These are phyloP conservation scores for Zygothrica quintamaculata DNA, from an alignment of 2,888 invertebrate species.

Conservation along the genomic window DNA sequence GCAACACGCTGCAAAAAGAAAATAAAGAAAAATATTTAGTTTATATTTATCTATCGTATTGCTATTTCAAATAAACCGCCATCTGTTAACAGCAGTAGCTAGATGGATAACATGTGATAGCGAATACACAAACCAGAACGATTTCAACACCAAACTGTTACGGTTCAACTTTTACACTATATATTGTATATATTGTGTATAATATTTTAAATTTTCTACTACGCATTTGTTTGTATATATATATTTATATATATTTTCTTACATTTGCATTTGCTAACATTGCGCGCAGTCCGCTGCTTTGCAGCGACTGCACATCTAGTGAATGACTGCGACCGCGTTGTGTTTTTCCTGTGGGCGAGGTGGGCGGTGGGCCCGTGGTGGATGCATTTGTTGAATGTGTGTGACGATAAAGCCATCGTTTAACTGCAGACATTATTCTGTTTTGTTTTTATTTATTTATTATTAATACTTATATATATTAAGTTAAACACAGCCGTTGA, in stretches of 20 bases:
- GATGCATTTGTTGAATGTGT: slow-evolving; percentile 68
- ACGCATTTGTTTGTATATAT: not conserved
- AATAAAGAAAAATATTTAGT: slow-evolving; percentile 28
- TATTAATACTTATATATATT: slow-evolving; percentile 18
- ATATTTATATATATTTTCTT: slow-evolving; percentile 33
- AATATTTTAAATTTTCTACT: too few species aligned
- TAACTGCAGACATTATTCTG: slow-evolving; percentile 83
- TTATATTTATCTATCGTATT: not conserved
- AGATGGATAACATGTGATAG: slow-evolving; percentile 18
- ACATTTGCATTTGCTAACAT: slow-evolving; percentile 81
- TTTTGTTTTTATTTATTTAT: slow-evolving; percentile 20
- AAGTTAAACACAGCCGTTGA: slow-evolving; percentile 47
- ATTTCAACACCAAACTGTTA: slow-evolving; percentile 28
- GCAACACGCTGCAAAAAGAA: slow-evolving; percentile 88
- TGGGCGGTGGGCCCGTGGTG: slow-evolving; percentile 63
- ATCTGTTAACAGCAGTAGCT: slow-evolving; percentile 5
- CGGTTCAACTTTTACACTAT: not conserved
- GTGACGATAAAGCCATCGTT: slow-evolving; percentile 83
- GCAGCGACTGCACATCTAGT: slow-evolving; percentile 84
- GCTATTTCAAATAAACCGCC: slow-evolving; percentile 32
- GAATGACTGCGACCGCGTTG: slow-evolving; percentile 84
- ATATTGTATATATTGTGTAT: too few species aligned
- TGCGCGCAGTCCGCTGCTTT: slow-evolving; percentile 82
- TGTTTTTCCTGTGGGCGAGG: slow-evolving; percentile 68
- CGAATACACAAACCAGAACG: slow-evolving; percentile 38